Conservation (phyloP, 2,797 vertebrate genomes). For the Onychomys torridus region DNA sequence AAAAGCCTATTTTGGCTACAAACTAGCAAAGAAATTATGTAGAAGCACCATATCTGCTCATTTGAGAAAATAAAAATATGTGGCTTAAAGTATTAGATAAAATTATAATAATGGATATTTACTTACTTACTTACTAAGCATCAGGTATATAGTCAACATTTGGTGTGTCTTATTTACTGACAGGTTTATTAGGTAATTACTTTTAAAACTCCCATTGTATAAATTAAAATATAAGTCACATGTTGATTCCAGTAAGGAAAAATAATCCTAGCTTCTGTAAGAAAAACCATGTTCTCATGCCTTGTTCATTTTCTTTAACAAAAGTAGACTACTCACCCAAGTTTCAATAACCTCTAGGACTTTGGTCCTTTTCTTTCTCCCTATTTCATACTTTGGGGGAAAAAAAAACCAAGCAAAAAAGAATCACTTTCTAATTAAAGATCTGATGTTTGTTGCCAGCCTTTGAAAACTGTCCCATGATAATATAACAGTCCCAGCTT, state of each 20-base stretch:
- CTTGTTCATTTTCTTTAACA: neutral
- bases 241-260: neutral
- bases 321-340: neutral
- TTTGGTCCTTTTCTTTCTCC: neutral
- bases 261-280: neutral
- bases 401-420: neutral
- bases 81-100: slow-evolving; percentile 37
- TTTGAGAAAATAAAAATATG: slow-evolving; percentile 3
- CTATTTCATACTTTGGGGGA: slow-evolving; percentile 39
- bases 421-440: slow-evolving; percentile 15
- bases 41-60: neutral
- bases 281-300: neutral
- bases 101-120: slow-evolving; percentile 5
- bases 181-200: neutral
- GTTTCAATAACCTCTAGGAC: neutral
- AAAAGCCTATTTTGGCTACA: neutral
- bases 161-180: neutral
- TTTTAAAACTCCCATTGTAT: neutral
- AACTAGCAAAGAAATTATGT: neutral
- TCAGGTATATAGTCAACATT: neutral
- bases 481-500: neutral
- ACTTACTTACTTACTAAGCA: neutral
- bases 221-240: neutral
- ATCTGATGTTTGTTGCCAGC: neutral
- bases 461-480: slow-evolving; percentile 26